Percentiles rank a stretch among this genome's conserved stretches.
These are phyloP conservation scores for Smithornis capensis DNA, from an alignment of 2,113 vertebrate genomes.

Conservation along the genomic window DNA sequence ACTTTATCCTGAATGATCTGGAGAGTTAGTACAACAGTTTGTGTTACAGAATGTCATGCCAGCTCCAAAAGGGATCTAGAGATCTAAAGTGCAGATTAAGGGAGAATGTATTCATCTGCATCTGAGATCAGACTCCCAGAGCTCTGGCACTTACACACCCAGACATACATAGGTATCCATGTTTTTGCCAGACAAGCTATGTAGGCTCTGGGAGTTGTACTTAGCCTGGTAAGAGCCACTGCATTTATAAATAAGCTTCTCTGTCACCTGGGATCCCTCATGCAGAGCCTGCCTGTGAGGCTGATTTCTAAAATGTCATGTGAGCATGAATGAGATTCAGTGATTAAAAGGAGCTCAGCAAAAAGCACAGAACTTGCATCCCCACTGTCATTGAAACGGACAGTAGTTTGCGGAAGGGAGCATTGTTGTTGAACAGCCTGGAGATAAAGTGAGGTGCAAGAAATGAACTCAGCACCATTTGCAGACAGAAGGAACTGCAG, in stretches of 20 bases:
- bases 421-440: background rate
- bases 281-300: background rate
- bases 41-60: background rate
- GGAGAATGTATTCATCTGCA: fast-evolving
- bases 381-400: background rate
- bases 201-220: background rate
- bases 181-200: background rate
- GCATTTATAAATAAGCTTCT: background rate
- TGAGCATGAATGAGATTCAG: background rate
- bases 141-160: background rate
- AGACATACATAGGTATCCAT: background rate
- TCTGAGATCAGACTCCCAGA: background rate
- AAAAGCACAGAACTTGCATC: background rate
- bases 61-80: background rate
- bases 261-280: background rate
- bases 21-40: background rate
- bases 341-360: background rate
- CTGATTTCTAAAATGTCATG: background rate
- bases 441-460: background rate
- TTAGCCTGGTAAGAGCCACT: background rate
- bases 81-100: background rate
- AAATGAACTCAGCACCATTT: background rate
- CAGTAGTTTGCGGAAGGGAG: background rate
- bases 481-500: background rate
- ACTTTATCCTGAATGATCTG: background rate